Conservation (phyloP, 2,113 vertebrate species). For the Pituophis catenifer region DNA sequence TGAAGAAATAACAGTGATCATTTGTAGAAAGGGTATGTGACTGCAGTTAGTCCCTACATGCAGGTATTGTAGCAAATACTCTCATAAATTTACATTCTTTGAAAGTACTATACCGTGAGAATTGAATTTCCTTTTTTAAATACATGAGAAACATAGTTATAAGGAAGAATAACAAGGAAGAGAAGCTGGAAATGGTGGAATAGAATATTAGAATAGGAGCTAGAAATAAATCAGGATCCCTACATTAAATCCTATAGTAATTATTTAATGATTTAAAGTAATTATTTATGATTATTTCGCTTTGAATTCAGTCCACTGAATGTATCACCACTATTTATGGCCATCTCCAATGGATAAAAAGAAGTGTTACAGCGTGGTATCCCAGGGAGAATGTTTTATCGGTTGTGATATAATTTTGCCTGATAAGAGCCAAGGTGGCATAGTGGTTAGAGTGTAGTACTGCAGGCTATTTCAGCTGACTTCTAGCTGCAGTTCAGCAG, state of each 20-base stretch:
- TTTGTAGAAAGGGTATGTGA: too few species aligned
- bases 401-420: neutral
- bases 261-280: neutral
- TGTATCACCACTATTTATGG: too few species aligned
- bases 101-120: neutral
- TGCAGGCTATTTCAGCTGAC: too few species aligned
- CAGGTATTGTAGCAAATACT: too few species aligned
- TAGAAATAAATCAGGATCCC: neutral
- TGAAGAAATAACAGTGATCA: neutral
- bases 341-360: neutral
- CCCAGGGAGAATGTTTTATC: neutral
- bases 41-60: too few species aligned
- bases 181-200: neutral
- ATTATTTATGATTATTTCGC: neutral
- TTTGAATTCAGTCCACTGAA: neutral
- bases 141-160: neutral
- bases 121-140: neutral
- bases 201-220: neutral
- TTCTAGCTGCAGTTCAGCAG: too few species aligned
- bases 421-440: too few species aligned
- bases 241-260: neutral
- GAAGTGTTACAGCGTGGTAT: neutral
- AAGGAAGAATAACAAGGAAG: neutral
- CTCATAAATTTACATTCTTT: neutral
- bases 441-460: too few species aligned